These are phyloP conservation scores for Oscheius sp. DNA, from an alignment of 2,888 invertebrate genomes.

Conservation along the genomic window DNA sequence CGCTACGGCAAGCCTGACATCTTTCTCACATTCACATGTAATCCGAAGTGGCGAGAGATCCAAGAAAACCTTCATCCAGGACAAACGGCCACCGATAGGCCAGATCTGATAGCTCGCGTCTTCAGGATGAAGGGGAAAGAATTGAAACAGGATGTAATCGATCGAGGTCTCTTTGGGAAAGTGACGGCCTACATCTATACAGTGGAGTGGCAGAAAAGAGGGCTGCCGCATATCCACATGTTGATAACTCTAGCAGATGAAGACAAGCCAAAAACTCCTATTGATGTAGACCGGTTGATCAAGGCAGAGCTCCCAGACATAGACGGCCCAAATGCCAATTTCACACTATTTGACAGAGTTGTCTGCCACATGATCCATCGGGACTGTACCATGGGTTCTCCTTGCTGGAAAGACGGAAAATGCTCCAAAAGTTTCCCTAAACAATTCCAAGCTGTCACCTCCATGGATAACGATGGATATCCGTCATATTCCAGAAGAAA, in stretches of 20 bases:
- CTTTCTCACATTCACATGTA: constrained; percentile 70
- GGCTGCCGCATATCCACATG: constrained; percentile 65
- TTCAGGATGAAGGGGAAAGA: constrained; percentile 56
- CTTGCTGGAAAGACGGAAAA: constrained; percentile 69
- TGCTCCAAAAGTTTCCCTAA: constrained; percentile 71
- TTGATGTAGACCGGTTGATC: not conserved
- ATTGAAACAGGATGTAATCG: constrained; percentile 51
- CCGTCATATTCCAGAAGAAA: constrained; percentile 68
- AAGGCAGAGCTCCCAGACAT: constrained; percentile 55
- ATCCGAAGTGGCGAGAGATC: constrained; percentile 68
- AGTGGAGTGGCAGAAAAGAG: constrained; percentile 68
- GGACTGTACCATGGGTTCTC: constrained; percentile 57
- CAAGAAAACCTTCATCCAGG: constrained; percentile 37
- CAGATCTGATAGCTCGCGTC: constrained; percentile 58
- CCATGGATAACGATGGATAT: constrained; percentile 67
- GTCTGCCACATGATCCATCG: constrained; percentile 57
- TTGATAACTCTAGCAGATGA: constrained; percentile 55
- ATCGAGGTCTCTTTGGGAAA: constrained; percentile 51
- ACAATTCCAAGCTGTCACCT: constrained; percentile 59
- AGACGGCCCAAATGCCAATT: no score
- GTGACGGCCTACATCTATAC: constrained; percentile 50
- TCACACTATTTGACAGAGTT: constrained; percentile 40
- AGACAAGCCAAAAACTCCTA: constrained; percentile 42
- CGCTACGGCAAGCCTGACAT: constrained; percentile 58
- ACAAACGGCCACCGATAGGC: constrained; percentile 53